Conservation (phyloP, 2,888 invertebrate species). For the Pogonocherus hispidulus region DNA sequence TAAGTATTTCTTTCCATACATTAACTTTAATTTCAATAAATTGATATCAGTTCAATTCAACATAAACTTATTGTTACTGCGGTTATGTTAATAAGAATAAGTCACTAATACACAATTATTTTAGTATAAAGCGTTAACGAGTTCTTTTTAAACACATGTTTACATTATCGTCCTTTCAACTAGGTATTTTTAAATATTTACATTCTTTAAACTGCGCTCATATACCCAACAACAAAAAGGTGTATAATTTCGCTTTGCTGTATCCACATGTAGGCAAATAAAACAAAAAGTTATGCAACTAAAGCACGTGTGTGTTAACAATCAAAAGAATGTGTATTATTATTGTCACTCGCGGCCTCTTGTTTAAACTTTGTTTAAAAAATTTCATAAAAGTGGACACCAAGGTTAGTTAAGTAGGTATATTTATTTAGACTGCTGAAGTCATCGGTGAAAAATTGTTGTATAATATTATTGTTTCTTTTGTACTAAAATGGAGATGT, state of each 20-base stretch:
- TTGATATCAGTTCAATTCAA: too few relatives aligned
- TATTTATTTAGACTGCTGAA: not conserved
- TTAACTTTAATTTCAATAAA: too few relatives aligned
- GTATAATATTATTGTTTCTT: not conserved
- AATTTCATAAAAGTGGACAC: not conserved
- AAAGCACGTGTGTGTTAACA: not conserved
- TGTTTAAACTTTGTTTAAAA: not conserved
- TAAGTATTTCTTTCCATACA: too few relatives aligned
- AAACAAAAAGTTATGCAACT: not conserved
- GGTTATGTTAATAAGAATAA: too few relatives aligned
- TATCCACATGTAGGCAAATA: not conserved
- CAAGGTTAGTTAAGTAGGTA: not conserved
- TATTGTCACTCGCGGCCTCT: not conserved
- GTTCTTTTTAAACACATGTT: not conserved
- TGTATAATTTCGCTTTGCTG: not conserved
- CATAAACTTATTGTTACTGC: too few relatives aligned
- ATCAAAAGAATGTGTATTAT: not conserved
- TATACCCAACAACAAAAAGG: not conserved
- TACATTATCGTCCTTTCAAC: not conserved
- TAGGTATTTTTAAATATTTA: not conserved
- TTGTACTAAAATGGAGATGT: not conserved
- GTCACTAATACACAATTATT: too few relatives aligned
- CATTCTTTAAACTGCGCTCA: not conserved
- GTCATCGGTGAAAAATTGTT: not conserved
- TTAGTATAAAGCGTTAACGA: too few relatives aligned